Conservation (phyloP, 2,113 vertebrate species). For the Mesitornis unicolor region DNA sequence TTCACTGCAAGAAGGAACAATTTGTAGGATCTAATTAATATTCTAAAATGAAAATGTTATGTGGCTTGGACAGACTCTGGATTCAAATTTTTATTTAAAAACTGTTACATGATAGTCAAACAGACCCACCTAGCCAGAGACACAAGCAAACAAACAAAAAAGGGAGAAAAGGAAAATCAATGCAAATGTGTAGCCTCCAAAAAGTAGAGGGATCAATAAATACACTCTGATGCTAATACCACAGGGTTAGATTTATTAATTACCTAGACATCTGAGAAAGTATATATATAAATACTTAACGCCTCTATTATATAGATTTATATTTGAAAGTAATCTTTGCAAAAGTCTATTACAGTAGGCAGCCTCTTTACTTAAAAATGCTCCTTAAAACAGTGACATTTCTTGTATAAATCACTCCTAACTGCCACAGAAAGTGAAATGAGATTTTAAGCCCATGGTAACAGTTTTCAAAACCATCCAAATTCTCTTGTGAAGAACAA, state of each 20-base stretch:
- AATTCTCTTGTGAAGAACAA: not conserved
- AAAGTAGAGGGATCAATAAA: not conserved
- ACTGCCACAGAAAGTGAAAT: not conserved
- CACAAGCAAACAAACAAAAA: not conserved
- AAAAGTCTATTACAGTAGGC: not conserved
- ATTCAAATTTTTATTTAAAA: not conserved
- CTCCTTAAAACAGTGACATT: not conserved
- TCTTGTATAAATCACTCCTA: not conserved
- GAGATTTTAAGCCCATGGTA: not conserved
- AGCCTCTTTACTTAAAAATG: not conserved
- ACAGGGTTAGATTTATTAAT: constrained; percentile 27
- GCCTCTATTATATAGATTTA: not conserved
- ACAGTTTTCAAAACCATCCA: not conserved
- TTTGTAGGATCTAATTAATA: not conserved
- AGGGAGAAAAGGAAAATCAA: not conserved
- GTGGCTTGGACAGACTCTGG: not conserved
- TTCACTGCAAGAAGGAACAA: not conserved
- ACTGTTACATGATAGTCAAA: not conserved
- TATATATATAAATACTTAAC: constrained; percentile 27
- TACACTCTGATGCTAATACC: not conserved
- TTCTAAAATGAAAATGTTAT: not conserved
- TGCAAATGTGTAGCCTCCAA: not conserved
- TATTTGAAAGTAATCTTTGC: constrained; percentile 9
- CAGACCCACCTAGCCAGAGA: not conserved
- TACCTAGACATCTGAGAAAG: not conserved